Conservation (phyloP, 1,140 invertebrate genomes). For the Drosophila dunni region DNA sequence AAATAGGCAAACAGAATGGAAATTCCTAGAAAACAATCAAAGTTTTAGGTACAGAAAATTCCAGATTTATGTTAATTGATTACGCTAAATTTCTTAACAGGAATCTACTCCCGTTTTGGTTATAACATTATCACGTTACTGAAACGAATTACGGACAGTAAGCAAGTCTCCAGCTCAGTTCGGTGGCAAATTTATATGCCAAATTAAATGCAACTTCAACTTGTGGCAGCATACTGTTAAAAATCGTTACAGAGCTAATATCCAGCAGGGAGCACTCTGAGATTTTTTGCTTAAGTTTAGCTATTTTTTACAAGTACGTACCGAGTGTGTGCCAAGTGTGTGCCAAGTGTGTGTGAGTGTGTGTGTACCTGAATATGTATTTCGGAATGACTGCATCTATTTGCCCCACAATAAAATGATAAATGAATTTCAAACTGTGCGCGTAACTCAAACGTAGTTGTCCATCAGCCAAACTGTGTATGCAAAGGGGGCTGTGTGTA, state of each 20-base stretch:
- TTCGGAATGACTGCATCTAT: constrained; percentile 41
- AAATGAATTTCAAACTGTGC: constrained; percentile 80
- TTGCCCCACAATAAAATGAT: constrained; percentile 74
- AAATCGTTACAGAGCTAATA: constrained; percentile 59
- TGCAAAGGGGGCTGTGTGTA: not conserved
- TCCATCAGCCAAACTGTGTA: constrained; percentile 54
- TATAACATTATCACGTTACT: constrained; percentile 42
- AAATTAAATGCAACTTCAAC: constrained; percentile 66
- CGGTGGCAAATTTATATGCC: constrained; percentile 60
- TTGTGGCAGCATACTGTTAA: constrained; percentile 52
- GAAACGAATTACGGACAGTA: constrained; percentile 9
- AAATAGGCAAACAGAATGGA: not conserved
- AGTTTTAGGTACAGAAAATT: no score
- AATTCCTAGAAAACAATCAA: not conserved
- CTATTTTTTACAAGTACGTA: constrained; percentile 52
- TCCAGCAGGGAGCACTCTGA: constrained; percentile 58
- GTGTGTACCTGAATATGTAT: constrained; percentile 35
- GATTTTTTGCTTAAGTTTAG: constrained; percentile 25
- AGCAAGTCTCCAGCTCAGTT: constrained; percentile 3
- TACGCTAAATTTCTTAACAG: not conserved
- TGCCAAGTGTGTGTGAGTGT: constrained; percentile 13
- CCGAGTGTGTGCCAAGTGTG: not conserved
- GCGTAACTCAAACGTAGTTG: constrained; percentile 66
- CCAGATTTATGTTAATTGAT: not conserved
- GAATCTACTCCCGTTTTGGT: constrained; percentile 5